Base-by-base conservation (phyloP, 92 coral and sea anemone species). In the Phenganax marumi region DNA sequence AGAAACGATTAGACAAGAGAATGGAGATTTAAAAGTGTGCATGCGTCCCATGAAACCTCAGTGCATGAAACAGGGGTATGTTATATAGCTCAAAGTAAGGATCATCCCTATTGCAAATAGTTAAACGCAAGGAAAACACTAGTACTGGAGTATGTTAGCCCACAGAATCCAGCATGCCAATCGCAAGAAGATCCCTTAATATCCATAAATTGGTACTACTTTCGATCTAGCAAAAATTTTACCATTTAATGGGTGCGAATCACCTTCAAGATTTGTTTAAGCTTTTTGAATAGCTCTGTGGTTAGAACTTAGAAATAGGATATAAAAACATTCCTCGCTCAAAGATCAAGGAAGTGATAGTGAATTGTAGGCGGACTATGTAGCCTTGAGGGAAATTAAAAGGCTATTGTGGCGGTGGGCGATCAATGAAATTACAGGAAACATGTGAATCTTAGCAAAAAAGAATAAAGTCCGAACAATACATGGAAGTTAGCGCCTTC, bases 311-410 rank as follows among this genome's bases (percentile, higher is more conserved):
- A 66, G 72, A 66, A 47, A 24, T 33, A 25, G 50, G 72, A 66
- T 66, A 66, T 66, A 13, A 66, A 66, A 66, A 66, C 72, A 66
- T 66, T 66, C 48, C 19, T 66, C n/a, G 1, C 18, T 66, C 5
- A 5, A 33, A 33, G 72, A 66, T 66, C 16, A 14, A 25, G 72
- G 25, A 25, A 12, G 49, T 66, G 72, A 66, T 66, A 66, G 13
- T 10, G 25, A 62, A 13, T 0, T 16, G 21, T 23, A 18, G 13
- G 65, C 21, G 68, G 33, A 66, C 0, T 23, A 33, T 25, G 24
- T 10, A 14, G 6, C 14, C 43, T 0, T 66, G 12, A 49, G 12
- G 33, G 43, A 33, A 33, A 33, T 66, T 66, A 3, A 62, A 39
- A 8, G 68, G n/a, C n/a, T n/a, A n/a, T n/a, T n/a, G n/a, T n/a